phyloP scores from a whole-genome alignment of 2,113 vertebrate species.

The Climacteris rufus region DNA sequence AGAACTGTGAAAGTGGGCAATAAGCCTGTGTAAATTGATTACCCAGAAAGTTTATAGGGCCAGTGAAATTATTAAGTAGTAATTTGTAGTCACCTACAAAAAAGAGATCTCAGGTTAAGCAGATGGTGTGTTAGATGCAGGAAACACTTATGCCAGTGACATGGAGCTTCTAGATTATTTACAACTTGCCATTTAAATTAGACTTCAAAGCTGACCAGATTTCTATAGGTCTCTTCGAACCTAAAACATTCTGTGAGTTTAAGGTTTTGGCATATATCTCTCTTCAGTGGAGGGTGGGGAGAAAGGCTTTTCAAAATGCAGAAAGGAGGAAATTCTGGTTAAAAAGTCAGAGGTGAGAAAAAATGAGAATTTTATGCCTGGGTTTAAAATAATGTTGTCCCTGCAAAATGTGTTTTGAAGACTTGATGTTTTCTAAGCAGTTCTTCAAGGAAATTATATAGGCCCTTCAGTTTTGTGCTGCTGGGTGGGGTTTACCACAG shows the following conservation, averaged over 20 bases:
- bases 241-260: background rate
- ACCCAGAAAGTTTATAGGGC: background rate
- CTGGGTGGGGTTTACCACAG: background rate
- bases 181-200: background rate
- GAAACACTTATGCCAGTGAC: background rate
- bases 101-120: background rate
- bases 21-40: constrained; percentile 12
- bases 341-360: background rate
- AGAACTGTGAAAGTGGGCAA: background rate
- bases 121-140: background rate
- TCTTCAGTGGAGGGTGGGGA: background rate
- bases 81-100: constrained; percentile 7
- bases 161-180: background rate
- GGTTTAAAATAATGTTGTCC: background rate
- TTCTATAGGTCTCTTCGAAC: background rate
- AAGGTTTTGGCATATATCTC: background rate
- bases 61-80: background rate
- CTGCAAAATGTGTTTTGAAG: background rate
- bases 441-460: background rate
- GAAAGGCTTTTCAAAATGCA: background rate
- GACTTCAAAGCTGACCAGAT: background rate
- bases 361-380: background rate
- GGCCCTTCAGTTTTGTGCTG: background rate
- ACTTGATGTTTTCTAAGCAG: background rate
- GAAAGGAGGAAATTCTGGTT: background rate